Evolutionary conservation across 2,888 invertebrate genomes (phyloP).

Genomic region (Dascillus cervinus): DNA sequence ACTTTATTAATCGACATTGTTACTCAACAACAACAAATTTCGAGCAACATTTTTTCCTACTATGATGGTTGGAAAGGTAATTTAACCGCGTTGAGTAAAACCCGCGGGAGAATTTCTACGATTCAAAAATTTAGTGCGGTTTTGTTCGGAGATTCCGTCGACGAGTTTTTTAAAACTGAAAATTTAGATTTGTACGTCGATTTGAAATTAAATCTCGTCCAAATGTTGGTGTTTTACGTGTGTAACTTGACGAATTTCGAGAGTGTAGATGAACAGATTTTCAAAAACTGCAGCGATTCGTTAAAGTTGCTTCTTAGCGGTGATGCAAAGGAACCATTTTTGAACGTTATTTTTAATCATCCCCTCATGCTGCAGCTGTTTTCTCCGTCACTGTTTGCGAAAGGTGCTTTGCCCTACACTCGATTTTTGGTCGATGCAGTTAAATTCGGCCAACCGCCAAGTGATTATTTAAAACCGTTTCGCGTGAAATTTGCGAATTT

Average conservation of each 20-base stretch:
- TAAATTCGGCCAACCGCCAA: slow-evolving; percentile 10
- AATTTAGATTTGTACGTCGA: too few relatives aligned
- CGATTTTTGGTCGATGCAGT: slow-evolving; percentile 26
- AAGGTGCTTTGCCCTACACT: slow-evolving; percentile 21
- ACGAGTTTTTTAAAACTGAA: slow-evolving; percentile 17
- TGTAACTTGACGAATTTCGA: slow-evolving; percentile 20
- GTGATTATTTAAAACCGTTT: slow-evolving; percentile 43
- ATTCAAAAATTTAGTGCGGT: slow-evolving; percentile 18
- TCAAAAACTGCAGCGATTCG: background rate
- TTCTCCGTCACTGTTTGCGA: slow-evolving; percentile 30
- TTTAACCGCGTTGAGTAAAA: too few relatives aligned
- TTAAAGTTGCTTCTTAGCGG: background rate
- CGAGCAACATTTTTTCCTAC: too few relatives aligned
- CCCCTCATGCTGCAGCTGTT: slow-evolving; percentile 39
- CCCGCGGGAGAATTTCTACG: slow-evolving; percentile 6
- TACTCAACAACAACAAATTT: too few relatives aligned
- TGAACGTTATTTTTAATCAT: slow-evolving; percentile 34
- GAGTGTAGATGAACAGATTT: slow-evolving; percentile 6
- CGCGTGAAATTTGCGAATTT: slow-evolving; percentile 48
- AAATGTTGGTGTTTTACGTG: slow-evolving; percentile 27
- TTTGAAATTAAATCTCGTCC: slow-evolving; percentile 24
- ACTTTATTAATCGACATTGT: slow-evolving; percentile 46
- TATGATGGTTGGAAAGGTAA: too few relatives aligned
- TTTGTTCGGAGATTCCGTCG: slow-evolving; percentile 23
- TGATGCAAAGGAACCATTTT: background rate